Conservation (phyloP, 2,888 invertebrate genomes). For the Himalopsyche anomala region DNA sequence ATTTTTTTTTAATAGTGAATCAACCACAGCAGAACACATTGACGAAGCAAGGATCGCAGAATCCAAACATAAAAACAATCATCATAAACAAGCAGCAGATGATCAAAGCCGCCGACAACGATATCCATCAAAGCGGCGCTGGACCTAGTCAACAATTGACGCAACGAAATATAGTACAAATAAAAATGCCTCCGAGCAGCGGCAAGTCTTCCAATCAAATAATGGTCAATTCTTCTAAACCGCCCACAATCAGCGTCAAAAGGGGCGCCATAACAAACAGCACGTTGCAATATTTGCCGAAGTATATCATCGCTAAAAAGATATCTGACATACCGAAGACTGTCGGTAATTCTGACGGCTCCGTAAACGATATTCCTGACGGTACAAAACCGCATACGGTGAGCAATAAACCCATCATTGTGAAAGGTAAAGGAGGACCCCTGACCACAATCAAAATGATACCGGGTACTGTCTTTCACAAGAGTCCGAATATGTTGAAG, state of each 20-base stretch:
- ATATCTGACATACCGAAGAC: constrained; percentile 49
- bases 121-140: constrained; percentile 51
- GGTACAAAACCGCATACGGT: constrained; percentile 38
- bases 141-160: constrained; percentile 41
- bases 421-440: constrained; percentile 59
- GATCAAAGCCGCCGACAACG: constrained; percentile 32
- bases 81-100: constrained; percentile 64
- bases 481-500: constrained; percentile 54
- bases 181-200: constrained; percentile 53
- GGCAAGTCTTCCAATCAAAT: constrained; percentile 48
- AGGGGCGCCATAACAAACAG: constrained; percentile 54
- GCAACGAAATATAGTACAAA: constrained; percentile 57
- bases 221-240: constrained; percentile 41
- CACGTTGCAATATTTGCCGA: constrained; percentile 69
- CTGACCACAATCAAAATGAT: constrained; percentile 62
- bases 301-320: constrained; percentile 72
- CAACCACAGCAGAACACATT: constrained; percentile 47
- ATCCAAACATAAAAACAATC: constrained; percentile 61
- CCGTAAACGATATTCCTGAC: constrained; percentile 44
- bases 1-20: constrained; percentile 46
- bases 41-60: constrained; percentile 33
- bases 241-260: constrained; percentile 50
- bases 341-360: not conserved
- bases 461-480: constrained; percentile 60
- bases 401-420: constrained; percentile 61